Base-by-base conservation (phyloP, 2,888 invertebrate species). In the Eilema sororculum region DNA sequence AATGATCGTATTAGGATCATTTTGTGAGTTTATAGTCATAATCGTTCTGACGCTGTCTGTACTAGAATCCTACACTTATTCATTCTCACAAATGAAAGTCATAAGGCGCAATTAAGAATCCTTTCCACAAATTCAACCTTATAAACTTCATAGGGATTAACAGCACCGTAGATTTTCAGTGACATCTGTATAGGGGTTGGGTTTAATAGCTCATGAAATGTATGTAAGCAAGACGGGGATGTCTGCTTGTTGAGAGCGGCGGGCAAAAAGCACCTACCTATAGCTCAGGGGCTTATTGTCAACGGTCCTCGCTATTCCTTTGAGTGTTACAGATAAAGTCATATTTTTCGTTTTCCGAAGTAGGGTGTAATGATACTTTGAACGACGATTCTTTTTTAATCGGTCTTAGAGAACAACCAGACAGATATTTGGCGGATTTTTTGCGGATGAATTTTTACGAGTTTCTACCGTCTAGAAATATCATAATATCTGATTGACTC, bases 161-260 rank as follows among this genome's bases (percentile, higher is more conserved):
- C 88, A 83, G 69, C 92, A 90, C 89, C 82, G 69, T 86, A 71
- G 71, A 82, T 86, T 73, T 71, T 71, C 67, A 69, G 71, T 82
- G 81, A 83, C 78, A 78, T 80, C 72, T 84, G 77, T 69, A 78
- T 83, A 85, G 89, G 93, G 93, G 93, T 89, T 86, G 91, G 84
- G 92, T 91, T 93, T 93, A 95, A 95, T 94, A 92, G 92, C 94
- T 93, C 95, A 94, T 95, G 95, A 95, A 95, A 95, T 95, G 90
- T 95, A 94, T 94, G 94, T 94, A 95, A 94, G 92, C 90, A 90
- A 82, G 89, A 89, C 83, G 86, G 88, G 89, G 88, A 88, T 85
- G 88, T 87, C 91, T 88, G 88, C 86, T 87, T 86, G 91, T 93
- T 88, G 84, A 89, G 86, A 87, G 85, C 87, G 86, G 85, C 87